A percentile compares a stretch with the other conserved stretches of the same genome.
Conservation (phyloP, 2,113 vertebrate genomes). For the Lamprotornis superbus region DNA sequence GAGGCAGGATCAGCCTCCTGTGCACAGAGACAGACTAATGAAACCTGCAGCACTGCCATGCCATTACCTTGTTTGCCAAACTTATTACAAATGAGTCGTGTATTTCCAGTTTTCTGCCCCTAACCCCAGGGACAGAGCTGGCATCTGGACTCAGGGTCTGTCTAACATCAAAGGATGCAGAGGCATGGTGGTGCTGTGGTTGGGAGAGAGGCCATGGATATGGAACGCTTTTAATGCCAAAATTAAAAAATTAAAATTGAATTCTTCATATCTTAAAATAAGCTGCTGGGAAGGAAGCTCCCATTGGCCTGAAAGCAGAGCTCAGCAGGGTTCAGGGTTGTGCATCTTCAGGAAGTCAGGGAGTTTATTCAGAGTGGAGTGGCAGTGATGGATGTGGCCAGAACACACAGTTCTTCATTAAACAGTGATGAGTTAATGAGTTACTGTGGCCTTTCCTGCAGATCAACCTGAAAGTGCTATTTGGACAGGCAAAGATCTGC, state of each 20-base stretch:
- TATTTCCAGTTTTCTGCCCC: neutral
- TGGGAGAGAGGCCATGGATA: neutral
- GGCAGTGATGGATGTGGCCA: neutral
- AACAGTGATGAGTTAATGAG: neutral
- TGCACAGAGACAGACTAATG: neutral
- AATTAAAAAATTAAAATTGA: neutral
- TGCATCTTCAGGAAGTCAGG: neutral
- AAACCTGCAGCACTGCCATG: neutral
- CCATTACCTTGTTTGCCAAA: neutral
- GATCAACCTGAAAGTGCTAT: neutral
- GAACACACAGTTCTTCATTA: neutral
- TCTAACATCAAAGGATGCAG: neutral
- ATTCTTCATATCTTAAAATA: neutral
- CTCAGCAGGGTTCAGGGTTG: neutral
- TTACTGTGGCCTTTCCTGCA: neutral
- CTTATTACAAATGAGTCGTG: neutral
- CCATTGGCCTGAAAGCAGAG: neutral
- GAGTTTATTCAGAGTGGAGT: neutral
- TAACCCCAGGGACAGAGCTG: neutral
- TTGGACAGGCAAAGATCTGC: neutral
- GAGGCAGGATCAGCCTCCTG: neutral
- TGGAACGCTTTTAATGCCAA: neutral
- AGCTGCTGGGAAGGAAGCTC: neutral
- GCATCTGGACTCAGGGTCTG: neutral
- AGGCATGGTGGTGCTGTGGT: neutral